phyloP scores from a whole-genome alignment of 2,888 invertebrate genomes.

The Micoletzkya japonica region DNA sequence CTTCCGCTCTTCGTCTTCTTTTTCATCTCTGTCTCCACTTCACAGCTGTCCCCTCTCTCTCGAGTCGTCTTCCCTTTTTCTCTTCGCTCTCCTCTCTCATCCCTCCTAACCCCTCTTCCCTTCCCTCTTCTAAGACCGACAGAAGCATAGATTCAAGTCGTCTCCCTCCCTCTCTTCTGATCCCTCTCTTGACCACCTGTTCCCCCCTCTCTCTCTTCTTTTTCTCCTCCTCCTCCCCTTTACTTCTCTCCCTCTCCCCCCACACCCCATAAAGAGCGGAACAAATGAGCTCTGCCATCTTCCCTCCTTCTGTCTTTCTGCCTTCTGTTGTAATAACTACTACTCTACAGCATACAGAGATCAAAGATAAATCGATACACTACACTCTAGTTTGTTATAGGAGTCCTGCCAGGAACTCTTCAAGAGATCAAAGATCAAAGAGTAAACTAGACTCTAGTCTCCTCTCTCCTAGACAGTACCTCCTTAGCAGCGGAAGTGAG shows the following conservation, averaged over 20 bases:
- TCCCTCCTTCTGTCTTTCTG: background rate
- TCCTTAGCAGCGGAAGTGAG: constrained; percentile 87
- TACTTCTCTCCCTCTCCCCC: constrained; percentile 10
- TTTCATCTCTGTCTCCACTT: background rate
- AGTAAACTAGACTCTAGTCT: too few species aligned
- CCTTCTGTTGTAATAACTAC: too few species aligned
- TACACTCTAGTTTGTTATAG: too few species aligned
- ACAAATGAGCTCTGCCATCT: background rate
- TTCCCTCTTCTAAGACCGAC: background rate
- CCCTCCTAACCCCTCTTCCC: background rate
- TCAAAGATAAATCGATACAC: too few species aligned
- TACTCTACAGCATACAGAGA: too few species aligned
- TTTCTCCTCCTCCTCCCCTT: background rate
- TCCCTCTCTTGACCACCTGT: constrained; percentile 23
- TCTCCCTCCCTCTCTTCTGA: background rate
- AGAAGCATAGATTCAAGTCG: background rate
- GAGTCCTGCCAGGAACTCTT: too few species aligned
- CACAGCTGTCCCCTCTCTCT: constrained; percentile 14
- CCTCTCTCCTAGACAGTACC: too few species aligned
- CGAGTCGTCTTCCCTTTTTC: too few species aligned
- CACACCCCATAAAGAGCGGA: constrained; percentile 9
- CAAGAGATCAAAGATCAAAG: too few species aligned
- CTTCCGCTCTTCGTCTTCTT: background rate
- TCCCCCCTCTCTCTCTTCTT: constrained; percentile 22
- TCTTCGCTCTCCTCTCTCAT: too few species aligned